Percentiles rank a stretch among this genome's conserved stretches.
Evolutionary conservation across 1,140 invertebrate genomes (phyloP).

Genomic region (Rhagoletis zephyria): DNA sequence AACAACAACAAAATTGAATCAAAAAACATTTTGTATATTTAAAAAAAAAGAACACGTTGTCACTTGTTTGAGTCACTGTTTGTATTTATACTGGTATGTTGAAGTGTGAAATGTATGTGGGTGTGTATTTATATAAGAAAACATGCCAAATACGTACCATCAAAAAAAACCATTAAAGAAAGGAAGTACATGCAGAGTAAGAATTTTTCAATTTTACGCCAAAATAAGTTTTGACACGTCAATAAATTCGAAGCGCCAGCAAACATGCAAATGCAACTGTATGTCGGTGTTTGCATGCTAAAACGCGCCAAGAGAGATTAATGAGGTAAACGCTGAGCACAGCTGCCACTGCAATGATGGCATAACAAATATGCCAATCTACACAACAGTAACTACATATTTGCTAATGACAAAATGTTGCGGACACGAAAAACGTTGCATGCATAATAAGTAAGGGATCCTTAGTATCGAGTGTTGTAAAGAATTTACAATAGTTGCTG

Average conservation of each 20-base stretch:
- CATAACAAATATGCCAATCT: conserved; percentile 22
- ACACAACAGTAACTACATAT: background rate
- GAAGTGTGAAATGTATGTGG: background rate
- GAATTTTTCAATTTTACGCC: conserved; percentile 52
- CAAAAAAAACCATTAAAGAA: conserved; percentile 14
- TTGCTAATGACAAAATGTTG: background rate
- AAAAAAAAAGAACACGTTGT: too few relatives aligned
- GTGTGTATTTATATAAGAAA: background rate
- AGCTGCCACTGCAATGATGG: background rate
- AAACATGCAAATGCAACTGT: background rate
- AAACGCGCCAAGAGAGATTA: background rate
- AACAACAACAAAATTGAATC: background rate
- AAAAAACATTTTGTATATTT: too few relatives aligned
- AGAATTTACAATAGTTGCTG: too few relatives aligned
- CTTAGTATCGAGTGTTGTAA: background rate
- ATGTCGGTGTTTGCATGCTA: background rate
- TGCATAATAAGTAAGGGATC: background rate
- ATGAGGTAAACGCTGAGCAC: conserved; percentile 9
- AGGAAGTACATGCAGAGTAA: background rate
- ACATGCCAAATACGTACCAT: background rate
- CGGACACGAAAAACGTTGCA: background rate
- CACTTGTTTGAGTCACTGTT: too few relatives aligned
- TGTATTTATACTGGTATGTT: too few relatives aligned
- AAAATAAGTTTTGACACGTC: conserved; percentile 51
- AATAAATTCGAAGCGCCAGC: conserved; percentile 9